Evolutionary conservation across 1,140 invertebrate species (phyloP).

Genomic region (Drosophila insularis): DNA sequence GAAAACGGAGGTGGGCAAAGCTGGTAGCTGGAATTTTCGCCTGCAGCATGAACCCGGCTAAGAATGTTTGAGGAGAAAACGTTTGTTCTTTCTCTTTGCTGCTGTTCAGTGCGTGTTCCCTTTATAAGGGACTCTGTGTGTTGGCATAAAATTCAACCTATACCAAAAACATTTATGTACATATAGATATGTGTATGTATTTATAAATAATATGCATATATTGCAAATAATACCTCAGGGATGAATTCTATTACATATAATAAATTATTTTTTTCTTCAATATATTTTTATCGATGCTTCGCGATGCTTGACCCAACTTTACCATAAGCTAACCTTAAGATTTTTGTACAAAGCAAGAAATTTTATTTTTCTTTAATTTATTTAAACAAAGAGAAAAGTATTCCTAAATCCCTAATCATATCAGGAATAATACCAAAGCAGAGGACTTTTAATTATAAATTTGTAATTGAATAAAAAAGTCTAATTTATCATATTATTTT

Average conservation of each 20-base stretch:
- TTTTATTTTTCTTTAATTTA: no score
- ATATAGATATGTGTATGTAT: no score
- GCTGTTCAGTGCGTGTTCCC: constrained; percentile 22
- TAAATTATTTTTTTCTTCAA: background rate
- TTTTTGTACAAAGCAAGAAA: no score
- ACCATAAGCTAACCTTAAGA: no score
- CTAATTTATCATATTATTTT: no score
- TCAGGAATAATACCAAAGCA: no score
- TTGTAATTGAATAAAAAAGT: no score
- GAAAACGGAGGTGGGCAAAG: background rate
- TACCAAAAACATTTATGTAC: background rate
- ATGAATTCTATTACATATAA: background rate
- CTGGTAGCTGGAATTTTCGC: constrained; percentile 4
- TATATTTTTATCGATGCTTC: background rate
- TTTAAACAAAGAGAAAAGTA: no score
- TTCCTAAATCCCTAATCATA: no score
- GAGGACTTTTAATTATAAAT: no score
- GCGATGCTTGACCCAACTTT: no score
- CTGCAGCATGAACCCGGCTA: constrained; percentile 43
- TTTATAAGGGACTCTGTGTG: constrained; percentile 1
- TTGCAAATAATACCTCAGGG: constrained; percentile 1
- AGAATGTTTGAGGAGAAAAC: constrained; percentile 32
- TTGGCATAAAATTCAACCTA: constrained; percentile 34
- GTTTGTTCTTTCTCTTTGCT: constrained; percentile 25
- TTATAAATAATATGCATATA: background rate